Percentiles rank a stretch among this genome's conserved stretches.
These are phyloP conservation scores for Peromyscus leucopus DNA, from an alignment of 2,113 vertebrate genomes.

Conservation along the genomic window DNA sequence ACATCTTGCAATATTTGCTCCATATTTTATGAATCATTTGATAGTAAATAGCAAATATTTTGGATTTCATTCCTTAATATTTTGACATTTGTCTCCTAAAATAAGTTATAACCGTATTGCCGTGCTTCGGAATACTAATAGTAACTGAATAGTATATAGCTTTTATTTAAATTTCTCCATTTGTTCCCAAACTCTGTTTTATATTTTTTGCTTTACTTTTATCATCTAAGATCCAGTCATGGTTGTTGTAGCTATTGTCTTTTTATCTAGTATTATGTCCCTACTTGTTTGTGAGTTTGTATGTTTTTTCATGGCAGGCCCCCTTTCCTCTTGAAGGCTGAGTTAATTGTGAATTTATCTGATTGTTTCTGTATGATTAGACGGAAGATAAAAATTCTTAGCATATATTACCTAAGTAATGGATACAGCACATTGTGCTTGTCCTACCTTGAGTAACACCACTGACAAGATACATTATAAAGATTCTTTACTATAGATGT, in stretches of 20 bases:
- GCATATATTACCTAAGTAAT: not conserved
- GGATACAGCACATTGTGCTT: not conserved
- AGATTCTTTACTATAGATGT: not conserved
- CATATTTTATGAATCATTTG: conserved; percentile 34
- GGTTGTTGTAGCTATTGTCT: not conserved
- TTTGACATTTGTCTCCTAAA: not conserved
- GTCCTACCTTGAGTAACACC: not conserved
- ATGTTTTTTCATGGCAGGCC: conserved; percentile 15
- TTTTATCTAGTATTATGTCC: not conserved
- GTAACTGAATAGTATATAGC: conserved; percentile 49
- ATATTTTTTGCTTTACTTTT: conserved; percentile 31
- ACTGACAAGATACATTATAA: conserved; percentile 4
- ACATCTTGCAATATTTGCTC: not conserved
- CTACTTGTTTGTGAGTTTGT: not conserved
- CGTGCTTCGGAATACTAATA: not conserved
- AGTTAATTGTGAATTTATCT: not conserved
- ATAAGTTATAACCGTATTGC: not conserved
- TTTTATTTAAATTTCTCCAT: conserved; percentile 39
- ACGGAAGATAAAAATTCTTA: conserved; percentile 47
- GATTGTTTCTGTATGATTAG: conserved; percentile 44
- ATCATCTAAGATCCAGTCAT: not conserved
- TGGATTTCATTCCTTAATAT: conserved; percentile 48
- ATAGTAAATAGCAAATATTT: conserved; percentile 22
- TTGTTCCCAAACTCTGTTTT: conserved; percentile 27
- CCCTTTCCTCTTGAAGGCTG: not conserved